A percentile compares a stretch with the other conserved stretches of the same genome.
phyloP scores from a whole-genome alignment of 2,888 invertebrate genomes.

The Rotaria socialis region DNA sequence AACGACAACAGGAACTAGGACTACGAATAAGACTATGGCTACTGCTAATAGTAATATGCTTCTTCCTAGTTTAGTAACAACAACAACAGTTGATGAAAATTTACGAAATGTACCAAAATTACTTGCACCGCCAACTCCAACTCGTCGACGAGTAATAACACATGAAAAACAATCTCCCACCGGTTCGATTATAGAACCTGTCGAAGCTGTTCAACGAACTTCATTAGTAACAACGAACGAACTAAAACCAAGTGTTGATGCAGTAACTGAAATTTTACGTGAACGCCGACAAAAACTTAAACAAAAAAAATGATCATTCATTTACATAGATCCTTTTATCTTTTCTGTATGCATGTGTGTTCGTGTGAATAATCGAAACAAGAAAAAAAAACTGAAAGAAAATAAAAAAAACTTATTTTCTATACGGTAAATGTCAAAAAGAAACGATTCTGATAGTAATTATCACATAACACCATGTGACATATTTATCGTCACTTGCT shows the following conservation, averaged over 20 bases:
- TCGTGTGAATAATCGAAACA: neutral
- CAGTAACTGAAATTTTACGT: slow-evolving; percentile 6
- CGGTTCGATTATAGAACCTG: neutral
- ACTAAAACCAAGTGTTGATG: neutral
- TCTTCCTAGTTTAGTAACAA: neutral
- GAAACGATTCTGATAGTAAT: neutral
- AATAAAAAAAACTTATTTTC: slow-evolving; percentile 37
- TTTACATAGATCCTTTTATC: neutral
- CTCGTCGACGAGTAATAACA: neutral
- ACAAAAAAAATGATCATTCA: neutral
- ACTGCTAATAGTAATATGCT: neutral
- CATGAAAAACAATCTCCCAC: neutral
- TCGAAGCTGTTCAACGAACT: neutral
- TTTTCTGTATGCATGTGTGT: neutral
- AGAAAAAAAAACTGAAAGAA: slow-evolving; percentile 48
- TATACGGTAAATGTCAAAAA: neutral
- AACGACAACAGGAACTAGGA: neutral
- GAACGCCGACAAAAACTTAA: slow-evolving; percentile 4
- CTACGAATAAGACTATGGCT: neutral
- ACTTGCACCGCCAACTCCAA: neutral
- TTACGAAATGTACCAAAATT: slow-evolving; percentile 17
- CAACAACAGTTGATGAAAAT: neutral
- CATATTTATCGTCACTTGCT: slow-evolving; percentile 23
- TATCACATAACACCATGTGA: neutral
- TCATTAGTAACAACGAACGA: neutral